Percentiles rank a stretch among this genome's conserved stretches.
Conservation (phyloP, 1,140 invertebrate genomes). For the Goniozus legneri region DNA sequence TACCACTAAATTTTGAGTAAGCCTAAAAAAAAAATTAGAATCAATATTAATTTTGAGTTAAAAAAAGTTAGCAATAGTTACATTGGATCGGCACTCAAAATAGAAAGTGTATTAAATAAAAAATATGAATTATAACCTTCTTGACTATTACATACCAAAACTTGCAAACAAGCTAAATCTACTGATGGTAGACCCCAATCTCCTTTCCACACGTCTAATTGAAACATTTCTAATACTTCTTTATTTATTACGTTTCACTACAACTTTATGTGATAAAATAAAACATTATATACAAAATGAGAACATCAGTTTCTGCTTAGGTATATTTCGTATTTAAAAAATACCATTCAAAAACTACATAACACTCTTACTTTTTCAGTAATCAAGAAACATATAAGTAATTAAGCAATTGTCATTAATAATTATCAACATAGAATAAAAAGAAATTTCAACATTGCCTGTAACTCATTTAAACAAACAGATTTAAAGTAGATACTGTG, state of each 20-base stretch:
- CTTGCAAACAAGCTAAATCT: slow-evolving; percentile 74
- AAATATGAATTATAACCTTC: slow-evolving; percentile 14
- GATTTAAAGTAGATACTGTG: background rate
- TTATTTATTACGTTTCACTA: background rate
- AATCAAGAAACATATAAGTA: background rate
- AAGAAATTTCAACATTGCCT: background rate
- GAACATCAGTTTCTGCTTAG: background rate
- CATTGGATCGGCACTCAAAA: background rate
- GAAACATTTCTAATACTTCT: too few relatives aligned
- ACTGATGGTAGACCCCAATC: slow-evolving; percentile 82
- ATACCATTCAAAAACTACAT: background rate
- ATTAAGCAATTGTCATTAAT: background rate
- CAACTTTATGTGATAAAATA: background rate
- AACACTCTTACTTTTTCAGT: background rate
- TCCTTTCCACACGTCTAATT: slow-evolving; percentile 75
- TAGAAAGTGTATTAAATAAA: slow-evolving; percentile 16
- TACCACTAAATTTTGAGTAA: slow-evolving; percentile 70
- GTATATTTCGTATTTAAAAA: too few relatives aligned
- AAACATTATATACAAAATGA: background rate
- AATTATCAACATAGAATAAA: background rate
- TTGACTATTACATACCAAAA: slow-evolving; percentile 61
- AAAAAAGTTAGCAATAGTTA: background rate
- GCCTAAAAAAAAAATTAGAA: slow-evolving; percentile 57
- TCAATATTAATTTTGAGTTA: slow-evolving; percentile 10
- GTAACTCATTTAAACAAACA: background rate